Evolutionary conservation across 2,797 vertebrate species (phyloP), one percentile per base, ranked within the genome.

Genomic region (Urocyon cinereoargenteus): DNA sequence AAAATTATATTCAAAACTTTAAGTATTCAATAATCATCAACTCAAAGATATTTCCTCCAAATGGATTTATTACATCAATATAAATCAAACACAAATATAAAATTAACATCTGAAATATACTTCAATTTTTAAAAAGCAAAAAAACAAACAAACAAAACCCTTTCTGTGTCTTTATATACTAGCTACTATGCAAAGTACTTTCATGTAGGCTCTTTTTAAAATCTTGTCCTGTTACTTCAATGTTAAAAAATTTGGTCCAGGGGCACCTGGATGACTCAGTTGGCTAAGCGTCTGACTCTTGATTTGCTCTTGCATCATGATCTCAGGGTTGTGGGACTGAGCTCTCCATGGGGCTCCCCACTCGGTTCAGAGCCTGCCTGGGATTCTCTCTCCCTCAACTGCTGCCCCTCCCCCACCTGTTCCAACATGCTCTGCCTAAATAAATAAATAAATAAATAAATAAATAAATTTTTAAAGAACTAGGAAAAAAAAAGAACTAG

Each of bases 1-100:
- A 68, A 96, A 90, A 66, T 18, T 84, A 36, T 70, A 90, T 64
- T 77, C n/a, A 95, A 82, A 97, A 90, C 6, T 70, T 86, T n/a
- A 75, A 64, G 40, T 49, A 62, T 49, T 83, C 5, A 62, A 45
- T n/a, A 51, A 62, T 66, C 24, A 64, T 75, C 28, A 87, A 68
- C 28, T 28, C 88, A 90, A 61, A 81, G 31, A 31, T n/a, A 70
- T 45, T 45, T 64, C 16, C 9, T 66, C 36, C 9, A 53, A 85
- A 85, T n/a, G 16, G 57, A 92, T 95, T 62, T 68, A 78, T 10
- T 19, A 70, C 6, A 75, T 75, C 36, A 45, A 34, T 79, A 92
- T 89, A 92, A 96, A 83, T 72, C 19, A 91, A 82, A 83, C 7
- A 36, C 18, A 89, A 81, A 62, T n/a, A 57, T 16, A 90, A 92